Evolutionary conservation across 2,888 invertebrate species (phyloP).

Genomic region (Epiblema foenella): DNA sequence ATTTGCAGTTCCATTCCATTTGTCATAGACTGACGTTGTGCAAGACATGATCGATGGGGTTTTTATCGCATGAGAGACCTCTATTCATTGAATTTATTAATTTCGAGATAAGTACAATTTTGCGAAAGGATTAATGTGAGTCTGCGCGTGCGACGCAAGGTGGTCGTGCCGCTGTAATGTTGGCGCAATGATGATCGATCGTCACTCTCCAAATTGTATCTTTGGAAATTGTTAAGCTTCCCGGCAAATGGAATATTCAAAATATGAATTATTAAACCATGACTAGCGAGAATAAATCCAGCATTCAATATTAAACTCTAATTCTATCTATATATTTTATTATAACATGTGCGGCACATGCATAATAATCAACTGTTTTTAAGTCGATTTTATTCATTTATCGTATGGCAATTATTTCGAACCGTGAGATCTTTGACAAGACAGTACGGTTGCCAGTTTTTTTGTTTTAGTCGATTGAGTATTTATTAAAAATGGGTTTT

Average conservation of each 20-base stretch:
- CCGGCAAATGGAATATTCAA: slow-evolving; percentile 16
- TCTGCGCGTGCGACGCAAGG: slow-evolving; percentile 29
- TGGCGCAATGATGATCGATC: slow-evolving; percentile 44
- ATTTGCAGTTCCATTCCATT: slow-evolving; percentile 73
- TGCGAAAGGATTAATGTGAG: slow-evolving; percentile 65
- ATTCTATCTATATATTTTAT: no score
- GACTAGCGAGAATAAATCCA: neutral
- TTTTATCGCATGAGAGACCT: slow-evolving; percentile 48
- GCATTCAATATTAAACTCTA: neutral
- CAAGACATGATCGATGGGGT: slow-evolving; percentile 76
- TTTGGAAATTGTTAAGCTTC: slow-evolving; percentile 45
- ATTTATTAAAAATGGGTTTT: no score
- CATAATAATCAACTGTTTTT: no score
- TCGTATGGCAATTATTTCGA: no score
- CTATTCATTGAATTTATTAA: slow-evolving; percentile 61
- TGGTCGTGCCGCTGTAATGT: slow-evolving; percentile 31
- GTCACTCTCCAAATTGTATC: slow-evolving; percentile 54
- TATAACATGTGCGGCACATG: no score
- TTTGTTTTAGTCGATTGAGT: no score
- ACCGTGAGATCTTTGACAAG: no score
- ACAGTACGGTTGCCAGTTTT: no score
- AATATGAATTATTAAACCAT: slow-evolving; percentile 24
- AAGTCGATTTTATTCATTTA: no score
- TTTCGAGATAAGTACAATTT: slow-evolving; percentile 64
- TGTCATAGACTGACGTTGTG: slow-evolving; percentile 70